A percentile compares a stretch with the other conserved stretches of the same genome.
Evolutionary conservation across 2,113 vertebrate species (phyloP).

Genomic region (Mesembrinibis cayennensis): DNA sequence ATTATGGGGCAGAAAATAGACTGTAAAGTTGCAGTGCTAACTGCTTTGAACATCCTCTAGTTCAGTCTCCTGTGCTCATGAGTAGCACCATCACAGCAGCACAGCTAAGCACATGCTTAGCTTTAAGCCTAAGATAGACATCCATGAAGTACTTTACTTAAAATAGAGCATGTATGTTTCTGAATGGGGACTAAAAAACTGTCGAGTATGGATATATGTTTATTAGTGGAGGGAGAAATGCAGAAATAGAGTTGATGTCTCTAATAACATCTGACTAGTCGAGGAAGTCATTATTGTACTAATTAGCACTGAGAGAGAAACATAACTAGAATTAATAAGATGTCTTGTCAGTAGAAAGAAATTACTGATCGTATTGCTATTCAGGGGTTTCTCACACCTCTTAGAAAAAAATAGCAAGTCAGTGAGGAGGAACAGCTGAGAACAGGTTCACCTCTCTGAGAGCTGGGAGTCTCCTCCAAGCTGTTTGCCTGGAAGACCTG

Average conservation of each 20-base stretch:
- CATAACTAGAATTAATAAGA: background rate
- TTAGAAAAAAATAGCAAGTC: background rate
- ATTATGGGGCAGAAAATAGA: background rate
- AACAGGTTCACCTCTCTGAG: background rate
- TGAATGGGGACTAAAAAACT: background rate
- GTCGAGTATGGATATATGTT: too few species aligned
- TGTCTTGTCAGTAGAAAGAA: background rate
- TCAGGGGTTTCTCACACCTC: background rate
- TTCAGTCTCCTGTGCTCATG: background rate
- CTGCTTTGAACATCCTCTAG: background rate
- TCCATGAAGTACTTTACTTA: background rate
- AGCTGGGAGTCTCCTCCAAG: background rate
- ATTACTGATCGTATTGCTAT: background rate
- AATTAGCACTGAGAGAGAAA: background rate
- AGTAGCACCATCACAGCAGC: background rate
- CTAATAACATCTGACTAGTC: background rate
- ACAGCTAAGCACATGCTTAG: background rate
- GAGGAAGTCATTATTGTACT: background rate
- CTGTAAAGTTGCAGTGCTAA: background rate
- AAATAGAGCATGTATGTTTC: background rate
- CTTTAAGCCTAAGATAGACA: background rate
- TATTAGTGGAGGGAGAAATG: background rate
- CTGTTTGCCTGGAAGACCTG: background rate
- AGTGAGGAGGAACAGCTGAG: background rate
- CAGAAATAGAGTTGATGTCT: background rate